phyloP scores from a whole-genome alignment of 1,140 invertebrate genomes.

The Anadara kagoshimensis region DNA sequence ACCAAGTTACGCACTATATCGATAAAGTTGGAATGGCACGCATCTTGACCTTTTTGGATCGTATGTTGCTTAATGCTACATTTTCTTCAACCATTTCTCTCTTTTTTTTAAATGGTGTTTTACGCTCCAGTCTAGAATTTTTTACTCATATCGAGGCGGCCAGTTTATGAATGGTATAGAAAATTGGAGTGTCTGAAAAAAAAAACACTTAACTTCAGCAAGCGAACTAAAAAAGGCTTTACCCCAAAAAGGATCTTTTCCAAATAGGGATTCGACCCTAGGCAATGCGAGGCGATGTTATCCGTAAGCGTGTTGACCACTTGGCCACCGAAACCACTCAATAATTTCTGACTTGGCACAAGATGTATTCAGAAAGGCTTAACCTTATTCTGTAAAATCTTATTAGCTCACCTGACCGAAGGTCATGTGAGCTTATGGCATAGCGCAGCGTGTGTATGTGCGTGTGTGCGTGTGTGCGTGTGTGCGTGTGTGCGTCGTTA shows the following conservation, averaged over 20 bases:
- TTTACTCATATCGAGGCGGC: no score
- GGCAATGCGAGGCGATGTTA: not conserved
- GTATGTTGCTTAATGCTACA: slow-evolving; percentile 16
- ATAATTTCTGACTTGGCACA: no score
- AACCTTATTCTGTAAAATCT: no score
- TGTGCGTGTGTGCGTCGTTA: no score
- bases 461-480: no score
- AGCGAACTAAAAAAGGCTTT: not conserved
- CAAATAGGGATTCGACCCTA: not conserved
- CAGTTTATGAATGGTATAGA: not conserved
- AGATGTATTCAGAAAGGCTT: no score
- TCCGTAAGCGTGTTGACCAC: no score
- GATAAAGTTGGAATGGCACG: slow-evolving; percentile 25
- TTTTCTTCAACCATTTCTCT: not conserved
- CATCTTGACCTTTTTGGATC: slow-evolving; percentile 23
- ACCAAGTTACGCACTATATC: slow-evolving; percentile 24
- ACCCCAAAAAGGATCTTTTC: not conserved
- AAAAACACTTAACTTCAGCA: not conserved
- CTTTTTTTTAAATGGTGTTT: not conserved
- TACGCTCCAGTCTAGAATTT: no score
- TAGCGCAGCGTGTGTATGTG: no score
- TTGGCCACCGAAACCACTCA: no score
- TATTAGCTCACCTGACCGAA: no score
- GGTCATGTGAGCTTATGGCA: no score
- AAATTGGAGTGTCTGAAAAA: not conserved